A percentile compares a stretch with the other conserved stretches of the same genome.
Conservation (phyloP, 2,888 invertebrate genomes). For the Cryptocheilus praepositus region DNA sequence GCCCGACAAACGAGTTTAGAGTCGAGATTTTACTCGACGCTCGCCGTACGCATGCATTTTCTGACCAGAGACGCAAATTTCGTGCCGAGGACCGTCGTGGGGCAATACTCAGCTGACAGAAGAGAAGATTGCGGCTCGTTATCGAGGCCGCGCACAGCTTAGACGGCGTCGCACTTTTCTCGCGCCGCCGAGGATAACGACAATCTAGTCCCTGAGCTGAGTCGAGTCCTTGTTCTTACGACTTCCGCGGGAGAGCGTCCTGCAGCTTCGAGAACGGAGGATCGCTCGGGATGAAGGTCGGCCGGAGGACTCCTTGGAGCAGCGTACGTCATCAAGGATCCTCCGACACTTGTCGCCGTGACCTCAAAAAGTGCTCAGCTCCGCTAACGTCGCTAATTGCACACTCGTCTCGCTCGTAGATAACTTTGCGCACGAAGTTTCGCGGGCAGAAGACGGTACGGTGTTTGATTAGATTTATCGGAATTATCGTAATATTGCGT, state of each 20-base stretch:
- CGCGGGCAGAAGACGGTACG: too few species aligned
- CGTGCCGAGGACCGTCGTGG: too few species aligned
- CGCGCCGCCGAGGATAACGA: neutral
- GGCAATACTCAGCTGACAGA: too few species aligned
- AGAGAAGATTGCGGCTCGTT: too few species aligned
- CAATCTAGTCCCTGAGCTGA: neutral
- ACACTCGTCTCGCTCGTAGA: slow-evolving; percentile 25
- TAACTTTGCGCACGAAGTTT: slow-evolving; percentile 10
- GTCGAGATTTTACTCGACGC: too few species aligned
- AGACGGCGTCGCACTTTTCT: neutral
- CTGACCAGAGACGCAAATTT: too few species aligned
- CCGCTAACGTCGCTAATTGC: slow-evolving; percentile 52
- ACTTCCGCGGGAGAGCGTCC: slow-evolving; percentile 19
- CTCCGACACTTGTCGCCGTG: slow-evolving; percentile 62
- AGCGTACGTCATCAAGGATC: slow-evolving; percentile 62
- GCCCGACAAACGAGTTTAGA: too few species aligned
- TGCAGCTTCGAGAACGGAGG: neutral
- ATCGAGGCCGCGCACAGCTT: too few species aligned
- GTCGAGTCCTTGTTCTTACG: slow-evolving; percentile 27
- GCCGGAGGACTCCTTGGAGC: slow-evolving; percentile 49
- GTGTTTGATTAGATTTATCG: too few species aligned
- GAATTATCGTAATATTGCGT: too few species aligned
- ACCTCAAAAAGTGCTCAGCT: slow-evolving; percentile 66
- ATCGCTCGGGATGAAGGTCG: slow-evolving; percentile 41
- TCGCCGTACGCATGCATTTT: too few species aligned